These are phyloP conservation scores for Augiades crinisus DNA, from an alignment of 2,888 invertebrate genomes.

Conservation along the genomic window DNA sequence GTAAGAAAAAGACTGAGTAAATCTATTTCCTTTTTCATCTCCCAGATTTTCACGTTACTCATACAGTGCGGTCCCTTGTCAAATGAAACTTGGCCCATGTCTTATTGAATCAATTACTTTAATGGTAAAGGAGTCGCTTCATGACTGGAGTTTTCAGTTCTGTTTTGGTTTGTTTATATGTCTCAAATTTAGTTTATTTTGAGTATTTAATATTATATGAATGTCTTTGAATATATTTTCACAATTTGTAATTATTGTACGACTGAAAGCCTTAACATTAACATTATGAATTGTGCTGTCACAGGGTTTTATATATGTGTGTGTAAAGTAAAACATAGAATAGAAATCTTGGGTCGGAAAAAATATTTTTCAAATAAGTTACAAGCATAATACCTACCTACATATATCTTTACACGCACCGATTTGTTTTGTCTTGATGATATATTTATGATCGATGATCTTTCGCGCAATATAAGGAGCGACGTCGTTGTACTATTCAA, in stretches of 20 bases:
- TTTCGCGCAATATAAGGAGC: constrained; percentile 16
- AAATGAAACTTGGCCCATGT: constrained; percentile 73
- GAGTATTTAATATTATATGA: not conserved
- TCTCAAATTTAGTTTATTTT: not conserved
- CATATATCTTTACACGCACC: not conserved
- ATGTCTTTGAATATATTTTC: too few relatives aligned
- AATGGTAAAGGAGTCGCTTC: constrained; percentile 51
- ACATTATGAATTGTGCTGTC: too few relatives aligned
- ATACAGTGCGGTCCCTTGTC: constrained; percentile 69
- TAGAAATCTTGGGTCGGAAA: too few relatives aligned
- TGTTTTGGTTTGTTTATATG: constrained; percentile 11
- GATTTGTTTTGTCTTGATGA: constrained; percentile 7
- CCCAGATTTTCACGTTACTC: constrained; percentile 59
- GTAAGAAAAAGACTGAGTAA: constrained; percentile 54
- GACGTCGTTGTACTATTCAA: constrained; percentile 17
- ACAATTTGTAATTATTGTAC: too few relatives aligned
- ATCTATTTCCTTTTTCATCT: constrained; percentile 62
- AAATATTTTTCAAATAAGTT: too few relatives aligned
- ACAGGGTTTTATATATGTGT: too few relatives aligned
- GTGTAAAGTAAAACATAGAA: too few relatives aligned
- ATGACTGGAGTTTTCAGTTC: constrained; percentile 47
- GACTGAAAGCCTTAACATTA: too few relatives aligned
- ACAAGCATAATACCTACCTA: too few relatives aligned
- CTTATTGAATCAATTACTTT: constrained; percentile 75
- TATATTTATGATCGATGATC: constrained; percentile 24